Base-by-base conservation (phyloP, 2,113 vertebrate genomes). In the Mixornis gularis region DNA sequence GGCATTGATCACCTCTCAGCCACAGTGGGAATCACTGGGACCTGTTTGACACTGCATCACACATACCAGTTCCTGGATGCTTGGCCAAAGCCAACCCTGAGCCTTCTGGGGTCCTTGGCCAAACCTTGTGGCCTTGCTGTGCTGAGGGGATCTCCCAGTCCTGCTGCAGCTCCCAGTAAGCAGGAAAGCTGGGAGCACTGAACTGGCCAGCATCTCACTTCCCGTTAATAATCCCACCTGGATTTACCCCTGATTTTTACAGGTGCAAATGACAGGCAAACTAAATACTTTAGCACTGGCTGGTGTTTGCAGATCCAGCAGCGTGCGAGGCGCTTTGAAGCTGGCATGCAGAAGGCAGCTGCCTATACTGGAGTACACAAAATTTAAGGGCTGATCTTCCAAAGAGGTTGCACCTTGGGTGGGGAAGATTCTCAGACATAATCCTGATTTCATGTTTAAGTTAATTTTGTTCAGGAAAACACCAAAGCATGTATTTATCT, bases 1-100 rank as follows among this genome's bases (percentile, higher is more conserved):
- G 49, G 30, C 30, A 41, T 85, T 93, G 29, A 38, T 59, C 55
- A 32, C n/a, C 44, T 85, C 41, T 74, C 52, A 81, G 40, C 38
- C 2, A 3, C 0, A 4, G 34, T 34, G 58, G 65, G 66, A 92
- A 27, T 38, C 2, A 4, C 59, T 0, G 0, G 78, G 38, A 84
- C 72, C 56, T 82, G 46, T 84, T n/a, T 85, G 92, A 87, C 26
- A 24, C 76, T 76, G 63, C 40, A 8, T 49, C 2, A 8, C 52
- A 76, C 10, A 17, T 55, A 51, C 16, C 62, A 66, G 65, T 53
- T 81, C 51, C 76, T 63, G 79, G 64, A 63, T 44, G 63, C 43
- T 79, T 82, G 73, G 63, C 80, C 69, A 92, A 90, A 79, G 66
- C 40, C 65, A 86, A 0, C 26, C 17, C 20, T 36, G 55, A 71